phyloP scores from a whole-genome alignment of 2,797 vertebrate species.

The Enteromius mattozi region DNA sequence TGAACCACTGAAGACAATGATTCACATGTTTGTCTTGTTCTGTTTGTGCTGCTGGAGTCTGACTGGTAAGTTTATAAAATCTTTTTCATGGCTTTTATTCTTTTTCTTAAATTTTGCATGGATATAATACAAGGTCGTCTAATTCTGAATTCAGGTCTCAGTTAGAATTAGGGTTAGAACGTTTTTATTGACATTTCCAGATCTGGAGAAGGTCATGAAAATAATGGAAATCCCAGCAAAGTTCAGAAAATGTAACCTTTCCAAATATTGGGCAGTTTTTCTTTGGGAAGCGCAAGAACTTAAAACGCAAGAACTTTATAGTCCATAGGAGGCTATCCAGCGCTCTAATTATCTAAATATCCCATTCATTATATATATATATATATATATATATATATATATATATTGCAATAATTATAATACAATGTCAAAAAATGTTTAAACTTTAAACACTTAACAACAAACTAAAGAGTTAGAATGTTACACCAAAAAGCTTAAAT shows the following conservation, averaged over 20 bases:
- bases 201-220: background rate
- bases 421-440: no score
- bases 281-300: no score
- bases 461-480: no score
- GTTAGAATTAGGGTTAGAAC: background rate
- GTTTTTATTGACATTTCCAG: background rate
- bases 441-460: no score
- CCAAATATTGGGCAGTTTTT: background rate
- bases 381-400: no score
- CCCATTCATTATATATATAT: no score
- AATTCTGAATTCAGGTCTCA: background rate
- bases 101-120: background rate
- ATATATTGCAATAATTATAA: no score
- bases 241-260: background rate
- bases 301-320: no score
- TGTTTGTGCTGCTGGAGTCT: background rate
- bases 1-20: background rate
- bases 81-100: background rate
- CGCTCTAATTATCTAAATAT: no score
- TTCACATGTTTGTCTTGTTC: conserved; percentile 2
- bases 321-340: no score
- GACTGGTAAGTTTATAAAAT: background rate
- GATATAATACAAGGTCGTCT: background rate
- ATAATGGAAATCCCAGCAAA: background rate
- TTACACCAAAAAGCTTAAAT: background rate